These are phyloP conservation scores for Coboldia fuscipes DNA, from an alignment of 1,140 invertebrate species.

Conservation along the genomic window DNA sequence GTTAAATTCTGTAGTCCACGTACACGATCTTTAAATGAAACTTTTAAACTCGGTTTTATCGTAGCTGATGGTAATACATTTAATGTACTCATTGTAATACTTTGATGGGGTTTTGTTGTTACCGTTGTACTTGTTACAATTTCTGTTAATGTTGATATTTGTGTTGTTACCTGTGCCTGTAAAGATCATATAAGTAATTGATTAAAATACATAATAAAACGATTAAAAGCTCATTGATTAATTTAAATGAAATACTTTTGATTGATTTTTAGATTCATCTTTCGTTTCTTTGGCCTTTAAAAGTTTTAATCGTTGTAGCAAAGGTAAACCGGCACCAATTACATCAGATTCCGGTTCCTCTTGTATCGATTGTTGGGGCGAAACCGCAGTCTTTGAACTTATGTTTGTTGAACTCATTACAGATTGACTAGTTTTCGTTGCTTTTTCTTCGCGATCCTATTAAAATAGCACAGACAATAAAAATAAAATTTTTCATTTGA, in stretches of 20 bases:
- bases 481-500: not conserved
- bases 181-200: not conserved
- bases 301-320: constrained; percentile 54
- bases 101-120: not conserved
- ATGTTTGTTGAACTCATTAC: constrained; percentile 22
- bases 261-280: constrained; percentile 1
- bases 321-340: constrained; percentile 46
- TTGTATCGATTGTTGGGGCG: constrained; percentile 20
- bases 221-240: not conserved
- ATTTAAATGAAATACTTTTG: constrained; percentile 3
- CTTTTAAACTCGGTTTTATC: constrained; percentile 1
- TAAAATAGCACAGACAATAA: constrained; percentile 2
- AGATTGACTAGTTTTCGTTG: constrained; percentile 26
- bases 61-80: not conserved
- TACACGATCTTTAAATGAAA: constrained; percentile 4
- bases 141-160: not conserved
- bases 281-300: constrained; percentile 48
- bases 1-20: constrained; percentile 1
- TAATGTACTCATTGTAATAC: not conserved
- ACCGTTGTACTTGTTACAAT: not conserved
- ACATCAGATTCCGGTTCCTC: constrained; percentile 27
- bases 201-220: not conserved
- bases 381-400: constrained; percentile 20
- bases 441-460: constrained; percentile 32
- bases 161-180: not conserved